Base-by-base conservation (phyloP, 35 echinoderm and acorn worm species). In the Strongylocentrotus purpuratus region DNA sequence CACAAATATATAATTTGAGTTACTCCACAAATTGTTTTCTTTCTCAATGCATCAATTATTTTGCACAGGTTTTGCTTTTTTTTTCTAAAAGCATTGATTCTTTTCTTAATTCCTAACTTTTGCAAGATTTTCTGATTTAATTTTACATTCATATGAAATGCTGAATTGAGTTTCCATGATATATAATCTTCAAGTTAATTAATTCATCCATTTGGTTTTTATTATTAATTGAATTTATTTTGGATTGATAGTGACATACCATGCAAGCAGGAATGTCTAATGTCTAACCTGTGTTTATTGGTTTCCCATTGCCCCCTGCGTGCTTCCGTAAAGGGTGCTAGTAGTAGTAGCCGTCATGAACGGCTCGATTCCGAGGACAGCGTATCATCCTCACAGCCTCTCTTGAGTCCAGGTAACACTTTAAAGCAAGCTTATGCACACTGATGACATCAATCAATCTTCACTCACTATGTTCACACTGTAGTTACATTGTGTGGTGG, bases 291-390 rank as follows among this genome's bases (percentile, higher is more conserved):
- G 46, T 93, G 46, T 93, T 58, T 28, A 65, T 94, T 85, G 47
- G 31, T 45, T 45, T 65, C 59, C 55, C 33, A 32, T 31, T 85
- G 65, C 65, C 94, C 94, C 94, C 65, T 86, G 33, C 94, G 32
- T 94, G 55, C 50, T 85, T 94, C 94, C 52, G 58, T 95, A 96
- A 98, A 98, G 97, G 97, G 95, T 97, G 95, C 97, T 45, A 95
- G 86, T 95, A 94, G 94, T 88, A 88, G 87, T 94, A 94, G 96
- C 94, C 95, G 97, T 87, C 96, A 97, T 95, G 97, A 98, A 97
- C 94, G 97, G 94, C 96, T 98, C 46, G 97, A 98, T 92, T 98
- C 97, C 18, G 97, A 98, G 94, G 97, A 98, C 94, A 98, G 97
- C 93, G 97, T 97, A 46, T 98, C 97, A 48, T 98, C 97, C 55